phyloP scores from a whole-genome alignment of 1,140 invertebrate species.

The Drosophila hydei region DNA sequence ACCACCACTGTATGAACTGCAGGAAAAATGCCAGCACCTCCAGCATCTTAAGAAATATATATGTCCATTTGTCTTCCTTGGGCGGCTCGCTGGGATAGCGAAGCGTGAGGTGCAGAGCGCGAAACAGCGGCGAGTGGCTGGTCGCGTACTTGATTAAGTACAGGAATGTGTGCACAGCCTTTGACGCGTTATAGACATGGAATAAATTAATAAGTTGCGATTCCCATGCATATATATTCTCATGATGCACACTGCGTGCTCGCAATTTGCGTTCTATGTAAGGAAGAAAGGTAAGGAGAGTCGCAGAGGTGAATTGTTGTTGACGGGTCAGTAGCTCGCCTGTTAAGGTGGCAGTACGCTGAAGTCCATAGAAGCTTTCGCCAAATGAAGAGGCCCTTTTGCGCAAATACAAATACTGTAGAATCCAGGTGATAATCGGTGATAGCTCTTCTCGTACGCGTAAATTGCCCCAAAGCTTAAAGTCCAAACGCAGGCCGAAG shows the following conservation, averaged over 20 bases:
- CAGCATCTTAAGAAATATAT: conserved; percentile 69
- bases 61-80: conserved; percentile 71
- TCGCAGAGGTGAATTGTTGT: conserved; percentile 65
- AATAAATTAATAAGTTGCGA: conserved; percentile 58
- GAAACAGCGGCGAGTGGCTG: conserved; percentile 71
- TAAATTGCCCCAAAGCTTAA: conserved; percentile 73
- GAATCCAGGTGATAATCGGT: conserved; percentile 66
- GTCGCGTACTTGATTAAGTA: conserved; percentile 71
- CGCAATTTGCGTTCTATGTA: conserved; percentile 70
- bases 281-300: conserved; percentile 65
- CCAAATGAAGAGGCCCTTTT: conserved; percentile 76
- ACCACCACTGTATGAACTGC: conserved; percentile 83
- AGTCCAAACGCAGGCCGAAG: conserved; percentile 72
- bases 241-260: conserved; percentile 55
- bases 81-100: conserved; percentile 71
- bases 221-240: conserved; percentile 58
- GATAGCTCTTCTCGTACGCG: conserved; percentile 69
- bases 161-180: conserved; percentile 72
- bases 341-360: conserved; percentile 60
- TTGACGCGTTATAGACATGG: conserved; percentile 71
- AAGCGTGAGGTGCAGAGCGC: conserved; percentile 55
- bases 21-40: conserved; percentile 80
- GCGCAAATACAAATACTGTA: conserved; percentile 76
- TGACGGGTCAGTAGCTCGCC: conserved; percentile 56
- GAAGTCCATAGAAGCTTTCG: conserved; percentile 79